phyloP scores from a whole-genome alignment of 2,797 vertebrate genomes.

The Zenarchopterus dispar region DNA sequence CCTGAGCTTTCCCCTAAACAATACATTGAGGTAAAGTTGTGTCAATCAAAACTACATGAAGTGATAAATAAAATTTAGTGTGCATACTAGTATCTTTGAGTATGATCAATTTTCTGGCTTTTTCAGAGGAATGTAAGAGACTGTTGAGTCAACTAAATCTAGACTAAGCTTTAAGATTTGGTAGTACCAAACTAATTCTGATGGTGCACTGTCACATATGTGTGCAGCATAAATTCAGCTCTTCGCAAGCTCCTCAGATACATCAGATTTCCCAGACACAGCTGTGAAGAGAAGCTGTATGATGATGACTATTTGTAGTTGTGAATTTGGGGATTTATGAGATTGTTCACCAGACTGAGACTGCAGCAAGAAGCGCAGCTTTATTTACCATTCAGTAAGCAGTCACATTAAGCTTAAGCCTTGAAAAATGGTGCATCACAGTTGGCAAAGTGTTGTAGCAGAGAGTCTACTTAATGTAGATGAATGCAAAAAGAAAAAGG shows the following conservation, averaged over 20 bases:
- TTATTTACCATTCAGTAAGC: slow-evolving; percentile 23
- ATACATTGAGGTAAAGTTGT: too few relatives aligned
- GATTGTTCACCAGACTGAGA: slow-evolving; percentile 11
- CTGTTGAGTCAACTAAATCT: too few relatives aligned
- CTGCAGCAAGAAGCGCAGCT: neutral
- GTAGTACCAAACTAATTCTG: neutral
- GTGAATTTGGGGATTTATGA: slow-evolving; percentile 22
- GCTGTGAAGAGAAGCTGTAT: slow-evolving; percentile 5
- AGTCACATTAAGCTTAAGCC: slow-evolving; percentile 17
- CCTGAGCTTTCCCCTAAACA: too few relatives aligned
- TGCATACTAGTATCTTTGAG: too few relatives aligned
- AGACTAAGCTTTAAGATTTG: neutral
- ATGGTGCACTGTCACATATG: neutral
- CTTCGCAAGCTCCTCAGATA: neutral
- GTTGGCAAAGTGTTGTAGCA: neutral
- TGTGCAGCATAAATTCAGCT: neutral
- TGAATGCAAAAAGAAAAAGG: slow-evolving; percentile 15
- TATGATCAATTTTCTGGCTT: too few relatives aligned
- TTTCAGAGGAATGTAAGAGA: too few relatives aligned
- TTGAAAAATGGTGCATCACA: slow-evolving; percentile 16
- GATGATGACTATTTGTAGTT: slow-evolving; percentile 9
- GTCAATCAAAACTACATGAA: too few relatives aligned
- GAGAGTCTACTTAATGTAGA: slow-evolving; percentile 16
- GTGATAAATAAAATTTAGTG: too few relatives aligned
- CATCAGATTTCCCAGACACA: slow-evolving; percentile 9